Conservation (phyloP, 1,140 invertebrate genomes). For the Leptoteleia sp. region DNA sequence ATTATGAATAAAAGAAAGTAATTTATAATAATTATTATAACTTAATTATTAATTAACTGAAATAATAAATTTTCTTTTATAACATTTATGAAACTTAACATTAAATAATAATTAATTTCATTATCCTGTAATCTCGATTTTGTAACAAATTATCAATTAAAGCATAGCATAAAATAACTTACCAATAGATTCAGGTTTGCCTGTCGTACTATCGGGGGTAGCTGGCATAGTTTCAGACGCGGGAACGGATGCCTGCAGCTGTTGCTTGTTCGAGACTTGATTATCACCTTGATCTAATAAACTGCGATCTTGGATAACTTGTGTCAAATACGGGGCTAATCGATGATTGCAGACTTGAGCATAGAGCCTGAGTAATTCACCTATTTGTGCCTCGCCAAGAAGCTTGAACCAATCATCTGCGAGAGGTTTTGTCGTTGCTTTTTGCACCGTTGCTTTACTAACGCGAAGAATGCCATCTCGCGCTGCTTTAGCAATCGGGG, state of each 20-base stretch:
- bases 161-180: constrained; percentile 35
- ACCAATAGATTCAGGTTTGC: constrained; percentile 76
- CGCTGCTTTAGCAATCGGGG: constrained; percentile 90
- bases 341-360: constrained; percentile 90
- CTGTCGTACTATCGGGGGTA: constrained; percentile 78
- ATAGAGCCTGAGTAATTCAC: constrained; percentile 92
- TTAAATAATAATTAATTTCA: no score
- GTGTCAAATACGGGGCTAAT: constrained; percentile 90
- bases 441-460: constrained; percentile 84
- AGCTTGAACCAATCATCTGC: constrained; percentile 96
- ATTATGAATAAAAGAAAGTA: no score
- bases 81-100: no score
- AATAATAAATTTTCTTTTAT: no score
- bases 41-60: no score
- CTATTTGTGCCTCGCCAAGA: constrained; percentile 89
- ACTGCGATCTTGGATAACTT: constrained; percentile 90
- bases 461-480: constrained; percentile 95
- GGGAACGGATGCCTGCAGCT: constrained; percentile 69
- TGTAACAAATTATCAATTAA: no score
- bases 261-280: constrained; percentile 63
- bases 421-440: constrained; percentile 84
- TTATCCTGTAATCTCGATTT: no score
- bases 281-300: constrained; percentile 85
- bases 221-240: constrained; percentile 77
- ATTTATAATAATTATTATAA: no score